These are phyloP conservation scores for Aphaenogaster ashmeadi DNA, from an alignment of 1,140 invertebrate species.

Conservation along the genomic window DNA sequence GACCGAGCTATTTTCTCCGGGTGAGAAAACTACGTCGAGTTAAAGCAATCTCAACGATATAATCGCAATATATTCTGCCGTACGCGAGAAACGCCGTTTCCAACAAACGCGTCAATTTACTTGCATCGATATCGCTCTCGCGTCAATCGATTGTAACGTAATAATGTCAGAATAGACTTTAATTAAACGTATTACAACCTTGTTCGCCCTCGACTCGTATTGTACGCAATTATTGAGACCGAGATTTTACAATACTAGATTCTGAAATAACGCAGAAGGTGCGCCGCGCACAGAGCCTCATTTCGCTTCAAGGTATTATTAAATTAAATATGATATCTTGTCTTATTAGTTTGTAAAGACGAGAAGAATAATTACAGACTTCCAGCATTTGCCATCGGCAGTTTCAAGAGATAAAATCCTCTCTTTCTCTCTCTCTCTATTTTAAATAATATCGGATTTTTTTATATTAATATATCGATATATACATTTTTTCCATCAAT, in stretches of 20 bases:
- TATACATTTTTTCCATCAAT: neutral
- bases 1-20: slow-evolving; percentile 34
- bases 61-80: slow-evolving; percentile 38
- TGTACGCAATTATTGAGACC: slow-evolving; percentile 60
- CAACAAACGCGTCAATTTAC: slow-evolving; percentile 48
- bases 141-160: slow-evolving; percentile 41
- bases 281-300: slow-evolving; percentile 1
- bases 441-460: slow-evolving; percentile 2
- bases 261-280: slow-evolving; percentile 56
- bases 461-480: neutral
- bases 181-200: slow-evolving; percentile 48
- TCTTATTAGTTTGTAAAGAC: slow-evolving; percentile 35
- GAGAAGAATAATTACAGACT: slow-evolving; percentile 23
- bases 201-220: slow-evolving; percentile 12
- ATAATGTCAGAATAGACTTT: slow-evolving; percentile 59
- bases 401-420: neutral
- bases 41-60: slow-evolving; percentile 30
- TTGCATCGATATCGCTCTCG: neutral
- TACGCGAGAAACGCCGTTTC: slow-evolving; percentile 2
- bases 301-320: slow-evolving; percentile 14
- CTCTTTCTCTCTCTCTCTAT: neutral
- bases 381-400: neutral
- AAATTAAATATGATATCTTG: slow-evolving; percentile 18
- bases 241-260: slow-evolving; percentile 65
- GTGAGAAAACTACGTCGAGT: slow-evolving; percentile 40